phyloP scores from a whole-genome alignment of 2,113 vertebrate species.

The Arenaria interpres region DNA sequence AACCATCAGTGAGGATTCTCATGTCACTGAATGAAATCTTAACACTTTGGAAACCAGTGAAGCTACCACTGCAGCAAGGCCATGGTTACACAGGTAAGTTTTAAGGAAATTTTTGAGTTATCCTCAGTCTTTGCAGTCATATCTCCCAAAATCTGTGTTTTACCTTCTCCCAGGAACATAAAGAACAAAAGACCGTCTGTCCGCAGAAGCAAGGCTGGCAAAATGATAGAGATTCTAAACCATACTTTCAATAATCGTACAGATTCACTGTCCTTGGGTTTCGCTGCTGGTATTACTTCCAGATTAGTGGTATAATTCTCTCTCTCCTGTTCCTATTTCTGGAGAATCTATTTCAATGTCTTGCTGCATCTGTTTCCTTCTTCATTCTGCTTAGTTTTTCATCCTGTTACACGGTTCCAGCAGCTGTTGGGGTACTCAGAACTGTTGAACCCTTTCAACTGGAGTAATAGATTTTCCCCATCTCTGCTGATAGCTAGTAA shows the following conservation, averaged over 20 bases:
- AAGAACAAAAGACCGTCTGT: not conserved
- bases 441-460: not conserved
- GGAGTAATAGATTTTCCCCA: accelerated
- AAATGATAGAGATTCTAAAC: not conserved
- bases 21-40: not conserved
- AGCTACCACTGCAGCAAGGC: not conserved
- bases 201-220: not conserved
- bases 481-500: not conserved
- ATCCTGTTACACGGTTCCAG: not conserved
- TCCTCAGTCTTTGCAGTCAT: not conserved
- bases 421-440: not conserved
- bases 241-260: not conserved
- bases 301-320: not conserved
- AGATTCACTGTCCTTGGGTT: not conserved
- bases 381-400: not conserved
- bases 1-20: not conserved
- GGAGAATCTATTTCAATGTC: not conserved
- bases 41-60: not conserved
- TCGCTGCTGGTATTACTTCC: not conserved
- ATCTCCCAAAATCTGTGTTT: not conserved
- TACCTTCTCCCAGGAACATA: not conserved
- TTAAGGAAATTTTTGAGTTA: not conserved
- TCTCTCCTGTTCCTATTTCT: not conserved
- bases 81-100: not conserved
- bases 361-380: not conserved